Evolutionary conservation across 2,797 vertebrate genomes (phyloP).

Genomic region (Centropyge bicolor): DNA sequence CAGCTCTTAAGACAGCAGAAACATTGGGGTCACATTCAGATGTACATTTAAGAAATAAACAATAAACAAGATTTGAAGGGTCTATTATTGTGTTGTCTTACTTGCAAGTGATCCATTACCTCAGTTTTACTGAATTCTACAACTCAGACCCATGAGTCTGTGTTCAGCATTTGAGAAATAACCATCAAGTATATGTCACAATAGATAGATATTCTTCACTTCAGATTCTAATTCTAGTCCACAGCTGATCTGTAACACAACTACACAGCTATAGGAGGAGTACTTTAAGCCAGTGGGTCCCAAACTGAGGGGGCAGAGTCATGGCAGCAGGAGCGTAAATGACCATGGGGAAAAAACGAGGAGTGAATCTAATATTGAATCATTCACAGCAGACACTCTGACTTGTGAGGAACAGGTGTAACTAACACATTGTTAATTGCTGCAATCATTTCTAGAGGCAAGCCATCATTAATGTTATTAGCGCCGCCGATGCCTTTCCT

Average conservation of each 20-base stretch:
- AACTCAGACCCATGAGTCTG: conserved; percentile 11
- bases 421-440: conserved; percentile 2
- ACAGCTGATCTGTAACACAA: conserved; percentile 15
- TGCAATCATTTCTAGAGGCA: conserved; percentile 19
- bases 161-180: conserved; percentile 10
- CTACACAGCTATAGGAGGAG: not conserved
- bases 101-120: not conserved
- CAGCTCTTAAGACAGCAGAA: not conserved
- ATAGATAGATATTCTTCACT: not conserved
- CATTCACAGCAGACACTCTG: conserved; percentile 6
- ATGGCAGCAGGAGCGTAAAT: not conserved
- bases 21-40: not conserved
- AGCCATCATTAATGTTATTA: conserved; percentile 1
- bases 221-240: conserved; percentile 16
- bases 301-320: conserved; percentile 1
- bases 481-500: conserved; percentile 6
- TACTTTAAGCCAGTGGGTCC: not conserved
- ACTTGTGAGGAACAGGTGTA: not conserved
- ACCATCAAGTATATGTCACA: not conserved
- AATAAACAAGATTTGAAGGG: not conserved
- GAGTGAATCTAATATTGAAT: not conserved
- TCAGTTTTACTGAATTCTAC: conserved; percentile 3
- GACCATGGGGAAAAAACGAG: not conserved
- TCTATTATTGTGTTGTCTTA: conserved; percentile 8
- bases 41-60: not conserved